phyloP scores from a whole-genome alignment of 2,113 vertebrate genomes.

The Stegastes partitus region DNA sequence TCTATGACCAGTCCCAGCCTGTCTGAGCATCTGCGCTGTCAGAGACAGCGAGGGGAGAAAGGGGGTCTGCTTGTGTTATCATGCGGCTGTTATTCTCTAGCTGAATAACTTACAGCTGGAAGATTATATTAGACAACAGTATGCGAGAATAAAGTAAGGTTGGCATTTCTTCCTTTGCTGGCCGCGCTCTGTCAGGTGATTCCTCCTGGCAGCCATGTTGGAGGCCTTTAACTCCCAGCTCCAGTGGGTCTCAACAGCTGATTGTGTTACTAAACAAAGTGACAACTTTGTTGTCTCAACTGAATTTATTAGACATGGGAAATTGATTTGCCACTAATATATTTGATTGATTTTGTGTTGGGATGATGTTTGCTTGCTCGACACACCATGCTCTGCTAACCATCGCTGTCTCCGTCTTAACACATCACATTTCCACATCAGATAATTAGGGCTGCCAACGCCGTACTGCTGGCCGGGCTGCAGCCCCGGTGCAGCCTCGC shows the following conservation, averaged over 20 bases:
- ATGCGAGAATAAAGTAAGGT: slow-evolving; percentile 58
- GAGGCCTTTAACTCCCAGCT: slow-evolving; percentile 23
- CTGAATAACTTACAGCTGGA: slow-evolving; percentile 73
- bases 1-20: slow-evolving; percentile 71
- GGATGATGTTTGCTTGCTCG: slow-evolving; percentile 28
- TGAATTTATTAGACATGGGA: slow-evolving; percentile 33
- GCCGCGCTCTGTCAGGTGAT: slow-evolving; percentile 55
- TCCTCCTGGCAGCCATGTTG: slow-evolving; percentile 51
- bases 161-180: slow-evolving; percentile 58
- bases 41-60: slow-evolving; percentile 39
- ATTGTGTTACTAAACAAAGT: slow-evolving; percentile 39
- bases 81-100: slow-evolving; percentile 63
- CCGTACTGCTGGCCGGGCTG: neutral
- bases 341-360: slow-evolving; percentile 48
- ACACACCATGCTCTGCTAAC: slow-evolving; percentile 2
- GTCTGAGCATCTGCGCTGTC: slow-evolving; percentile 74
- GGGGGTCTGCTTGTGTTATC: slow-evolving; percentile 57
- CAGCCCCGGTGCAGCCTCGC: neutral
- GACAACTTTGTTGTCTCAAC: slow-evolving; percentile 17
- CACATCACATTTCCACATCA: slow-evolving; percentile 22
- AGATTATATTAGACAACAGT: slow-evolving; percentile 71
- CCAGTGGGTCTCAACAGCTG: slow-evolving; percentile 28
- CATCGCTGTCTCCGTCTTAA: slow-evolving; percentile 25
- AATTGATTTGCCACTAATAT: slow-evolving; percentile 26
- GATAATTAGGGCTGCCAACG: slow-evolving; percentile 34